A percentile compares a stretch with the other conserved stretches of the same genome.
These are phyloP conservation scores for Sclerurus mexicanus DNA, from an alignment of 2,113 vertebrate genomes.

Conservation along the genomic window DNA sequence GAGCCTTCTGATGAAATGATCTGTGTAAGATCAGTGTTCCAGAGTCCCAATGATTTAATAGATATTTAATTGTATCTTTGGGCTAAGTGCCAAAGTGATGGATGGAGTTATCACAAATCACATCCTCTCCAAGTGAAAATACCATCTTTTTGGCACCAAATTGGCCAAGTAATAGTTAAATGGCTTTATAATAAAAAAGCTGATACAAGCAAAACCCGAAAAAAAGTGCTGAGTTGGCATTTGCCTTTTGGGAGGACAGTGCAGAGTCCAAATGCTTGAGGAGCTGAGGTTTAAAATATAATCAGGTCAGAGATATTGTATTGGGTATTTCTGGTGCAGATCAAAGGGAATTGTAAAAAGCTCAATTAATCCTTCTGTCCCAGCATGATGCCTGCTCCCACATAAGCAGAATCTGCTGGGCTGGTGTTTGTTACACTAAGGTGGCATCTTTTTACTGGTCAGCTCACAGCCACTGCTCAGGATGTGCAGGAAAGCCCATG, in stretches of 20 bases:
- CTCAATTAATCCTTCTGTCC: not conserved
- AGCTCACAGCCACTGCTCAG: not conserved
- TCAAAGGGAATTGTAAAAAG: constrained; percentile 21
- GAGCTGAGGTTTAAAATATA: not conserved
- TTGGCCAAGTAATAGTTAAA: not conserved
- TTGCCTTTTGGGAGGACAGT: not conserved
- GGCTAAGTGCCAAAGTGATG: not conserved
- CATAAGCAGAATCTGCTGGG: not conserved
- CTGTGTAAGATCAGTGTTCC: constrained; percentile 2
- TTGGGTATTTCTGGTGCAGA: not conserved
- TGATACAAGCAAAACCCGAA: not conserved
- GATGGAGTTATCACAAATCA: not conserved
- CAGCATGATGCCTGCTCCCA: not conserved
- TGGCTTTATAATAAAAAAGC: not conserved
- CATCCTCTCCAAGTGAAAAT: not conserved
- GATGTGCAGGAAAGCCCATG: not conserved
- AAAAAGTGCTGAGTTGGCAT: not conserved
- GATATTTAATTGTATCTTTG: constrained; percentile 26
- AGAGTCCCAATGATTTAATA: not conserved
- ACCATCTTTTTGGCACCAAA: not conserved
- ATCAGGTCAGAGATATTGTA: not conserved
- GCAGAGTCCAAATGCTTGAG: not conserved
- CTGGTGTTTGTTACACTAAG: not conserved
- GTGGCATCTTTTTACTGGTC: not conserved
- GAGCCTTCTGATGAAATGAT: not conserved